Evolutionary conservation across 2,888 invertebrate genomes (phyloP), one percentile per base, ranked within the genome.

Genomic region (Drosophila lacicola): DNA sequence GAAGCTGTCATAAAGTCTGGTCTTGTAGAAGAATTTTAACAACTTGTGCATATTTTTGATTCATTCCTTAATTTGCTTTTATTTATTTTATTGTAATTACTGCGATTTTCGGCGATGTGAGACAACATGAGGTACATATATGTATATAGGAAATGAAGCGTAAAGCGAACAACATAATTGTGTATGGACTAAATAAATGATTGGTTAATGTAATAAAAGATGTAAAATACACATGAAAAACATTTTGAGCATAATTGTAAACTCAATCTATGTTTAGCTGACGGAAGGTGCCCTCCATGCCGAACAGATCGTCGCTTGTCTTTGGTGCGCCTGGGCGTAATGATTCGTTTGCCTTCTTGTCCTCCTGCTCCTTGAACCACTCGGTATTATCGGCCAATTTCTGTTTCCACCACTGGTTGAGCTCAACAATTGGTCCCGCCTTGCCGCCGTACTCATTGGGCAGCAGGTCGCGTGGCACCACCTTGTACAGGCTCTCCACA

Each of bases 221-320:
- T 72, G 70, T 67, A 63, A 66, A 46, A 66, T 71, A 39, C 55
- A 66, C 45, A 54, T 58, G 53, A 34, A 41, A 56, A 39, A 61
- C 25, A 39, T 33, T n/a, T 55, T 61, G 63, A 42, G 37, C 10
- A 42, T 41, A 46, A 51, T 46, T 44, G 19, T 36, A 37, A 67
- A 46, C 45, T 82, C 94, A 97, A 93, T 97, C 97, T 88, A 97
- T 97, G 84, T 95, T 94, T 64, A 97, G 93, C 92, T 97, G 96
- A 88, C 97, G 95, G 94, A 97, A 97, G 50, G 97, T 96, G 42
- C 97, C 97, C 86, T 97, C 97, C 87, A 97, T 94, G n/a, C 97
- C 97, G 88, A 97, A 97, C 4, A 97, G 94, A 88, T 97, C 97
- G 78, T 97, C 96, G 78, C 96, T 95, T 80, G 96, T 97, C 90